Base-by-base conservation (phyloP, 2,113 vertebrate species). In the Epinephelus moara region DNA sequence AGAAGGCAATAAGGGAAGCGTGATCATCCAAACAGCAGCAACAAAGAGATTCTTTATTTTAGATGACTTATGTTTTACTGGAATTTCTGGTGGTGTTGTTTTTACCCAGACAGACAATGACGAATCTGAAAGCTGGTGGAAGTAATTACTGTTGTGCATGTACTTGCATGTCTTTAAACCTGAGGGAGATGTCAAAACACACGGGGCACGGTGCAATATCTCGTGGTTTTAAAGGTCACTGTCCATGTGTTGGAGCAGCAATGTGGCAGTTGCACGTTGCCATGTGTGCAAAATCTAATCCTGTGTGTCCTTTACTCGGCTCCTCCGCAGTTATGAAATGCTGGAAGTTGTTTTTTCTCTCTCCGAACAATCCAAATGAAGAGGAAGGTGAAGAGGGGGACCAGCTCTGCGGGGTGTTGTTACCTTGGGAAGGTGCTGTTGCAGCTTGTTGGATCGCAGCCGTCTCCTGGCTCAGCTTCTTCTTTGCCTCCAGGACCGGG, bases 401-500 rank as follows among this genome's bases (percentile, higher is more conserved):
- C 19, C 2, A 25, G 21, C 47, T 75, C 10, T 60, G 47, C 27
- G 25, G 70, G 15, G 63, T 33, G 57, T 18, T n/a, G 12, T 81
- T 95, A 96, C 95, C 93, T 93, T 93, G 81, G 59, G 92, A 88
- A 8, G 87, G 75, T 57, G 85, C 70, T 4, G 87, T 74, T 2
- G 70, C 76, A 12, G 89, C 91, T 83, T 94, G 91, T 78, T 93
- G 89, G 70, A 85, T 83, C 0, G 80, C 72, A 13, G 94, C 86
- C 37, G 94, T 96, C n/a, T 97, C 95, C 77, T 97, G 96, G 85
- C 95, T 97, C 59, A 95, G 84, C 94, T 96, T 99, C 75, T 97
- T 97, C 93, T 98, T 99, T 81, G 98, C 98, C 96, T 99, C 98
- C 92, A 97, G 90, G 63, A 99, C 98, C 1, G 98, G 98, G 85